Evolutionary conservation across 2,797 vertebrate species (phyloP).

Genomic region (Helarctos malayanus): DNA sequence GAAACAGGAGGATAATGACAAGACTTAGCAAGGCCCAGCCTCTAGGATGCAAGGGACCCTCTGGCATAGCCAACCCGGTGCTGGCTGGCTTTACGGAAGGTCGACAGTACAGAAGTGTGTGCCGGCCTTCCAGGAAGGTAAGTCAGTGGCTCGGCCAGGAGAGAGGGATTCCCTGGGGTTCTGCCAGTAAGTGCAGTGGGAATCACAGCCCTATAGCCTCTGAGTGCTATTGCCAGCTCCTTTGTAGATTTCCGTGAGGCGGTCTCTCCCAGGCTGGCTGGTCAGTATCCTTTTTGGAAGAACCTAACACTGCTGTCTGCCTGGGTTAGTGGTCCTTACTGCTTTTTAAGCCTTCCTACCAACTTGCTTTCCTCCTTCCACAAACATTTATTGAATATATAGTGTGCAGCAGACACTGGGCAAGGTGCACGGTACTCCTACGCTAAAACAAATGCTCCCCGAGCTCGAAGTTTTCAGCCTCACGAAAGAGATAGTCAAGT

Average conservation of each 20-base stretch:
- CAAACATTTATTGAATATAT: not conserved
- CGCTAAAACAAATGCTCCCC: not conserved
- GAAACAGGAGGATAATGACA: not conserved
- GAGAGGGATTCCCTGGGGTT: slow-evolving; percentile 45
- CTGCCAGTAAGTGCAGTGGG: not conserved
- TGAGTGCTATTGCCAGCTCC: not conserved
- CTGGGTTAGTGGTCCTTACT: not conserved
- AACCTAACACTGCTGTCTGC: not conserved
- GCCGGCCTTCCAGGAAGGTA: slow-evolving; percentile 63
- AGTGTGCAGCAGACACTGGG: not conserved
- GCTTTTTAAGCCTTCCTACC: not conserved
- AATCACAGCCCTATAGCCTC: not conserved
- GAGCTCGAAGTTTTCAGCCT: slow-evolving; percentile 1
- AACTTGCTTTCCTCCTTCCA: not conserved
- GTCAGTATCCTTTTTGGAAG: not conserved
- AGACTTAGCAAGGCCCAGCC: not conserved
- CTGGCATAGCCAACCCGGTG: not conserved
- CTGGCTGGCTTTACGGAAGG: not conserved
- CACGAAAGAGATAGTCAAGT: not conserved
- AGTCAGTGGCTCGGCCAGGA: slow-evolving; percentile 46
- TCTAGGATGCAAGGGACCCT: not conserved
- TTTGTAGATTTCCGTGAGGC: not conserved
- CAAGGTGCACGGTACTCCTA: not conserved
- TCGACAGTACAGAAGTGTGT: not conserved
- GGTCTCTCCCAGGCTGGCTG: not conserved